A percentile compares a stretch with the other conserved stretches of the same genome.
phyloP scores from a whole-genome alignment of 2,113 vertebrate genomes.

The Xenopus tropicalis region UCB_Xtro_10.0 CM004450.2:23886501-23887000 shows the following conservation, averaged over 20 bases:
- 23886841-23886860: too few species aligned
- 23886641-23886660: conserved; percentile 41
- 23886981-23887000: too few species aligned
- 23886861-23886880: too few species aligned
- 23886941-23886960: too few species aligned
- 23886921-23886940: too few species aligned
- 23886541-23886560: too few species aligned
- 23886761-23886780: conserved; percentile 34
- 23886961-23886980: too few species aligned
- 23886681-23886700: conserved; percentile 33
- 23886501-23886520: too few species aligned
- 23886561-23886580: conserved; percentile 9
- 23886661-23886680: conserved; percentile 40
- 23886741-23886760: conserved; percentile 43
- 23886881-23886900: too few species aligned
- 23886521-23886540: too few species aligned
- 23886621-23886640: conserved; percentile 42
- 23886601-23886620: conserved; percentile 44
- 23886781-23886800: conserved; percentile 44
- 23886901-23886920: too few species aligned
- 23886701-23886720: conserved; percentile 30
- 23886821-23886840: too few species aligned
- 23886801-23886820: conserved; percentile 38
- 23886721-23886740: conserved; percentile 42
- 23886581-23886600: conserved; percentile 45